Percentiles rank a stretch among this genome's conserved stretches.
Conservation (phyloP, 2,113 vertebrate species). For the Rynchops niger region DNA sequence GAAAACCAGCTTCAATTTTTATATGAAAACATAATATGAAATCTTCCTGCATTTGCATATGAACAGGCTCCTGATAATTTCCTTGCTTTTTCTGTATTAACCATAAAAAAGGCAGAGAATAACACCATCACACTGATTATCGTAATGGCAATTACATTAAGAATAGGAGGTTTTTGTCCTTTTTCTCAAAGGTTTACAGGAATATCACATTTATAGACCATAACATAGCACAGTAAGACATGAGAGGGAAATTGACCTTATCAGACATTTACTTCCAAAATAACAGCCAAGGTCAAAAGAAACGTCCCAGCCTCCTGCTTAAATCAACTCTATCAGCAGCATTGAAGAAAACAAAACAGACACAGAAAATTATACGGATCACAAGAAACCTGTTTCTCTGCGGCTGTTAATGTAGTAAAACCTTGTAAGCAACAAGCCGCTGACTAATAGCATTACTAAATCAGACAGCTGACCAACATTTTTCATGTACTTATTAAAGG, state of each 20-base stretch:
- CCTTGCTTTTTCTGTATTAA: background rate
- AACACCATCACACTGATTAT: background rate
- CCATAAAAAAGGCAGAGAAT: background rate
- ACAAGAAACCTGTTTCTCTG: background rate
- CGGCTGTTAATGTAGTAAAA: background rate
- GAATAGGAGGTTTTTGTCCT: background rate
- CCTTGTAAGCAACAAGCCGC: conserved; percentile 20
- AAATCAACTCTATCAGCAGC: background rate
- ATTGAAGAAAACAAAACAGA: background rate
- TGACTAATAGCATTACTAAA: conserved; percentile 40
- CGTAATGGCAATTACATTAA: background rate
- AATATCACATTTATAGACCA: background rate
- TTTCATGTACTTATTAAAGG: conserved; percentile 23
- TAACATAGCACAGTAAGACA: background rate
- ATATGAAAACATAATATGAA: background rate
- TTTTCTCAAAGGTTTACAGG: background rate
- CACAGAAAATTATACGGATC: background rate
- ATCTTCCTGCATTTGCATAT: background rate
- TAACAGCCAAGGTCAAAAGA: background rate
- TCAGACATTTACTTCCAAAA: background rate
- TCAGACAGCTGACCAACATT: conserved; percentile 23
- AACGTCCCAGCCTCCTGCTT: background rate
- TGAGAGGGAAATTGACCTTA: background rate
- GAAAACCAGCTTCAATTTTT: background rate
- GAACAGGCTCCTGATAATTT: background rate